Percentiles rank a stretch among this genome's conserved stretches.
These are phyloP conservation scores for Bombylius discolor DNA, from an alignment of 2,888 invertebrate species.

Conservation along the genomic window DNA sequence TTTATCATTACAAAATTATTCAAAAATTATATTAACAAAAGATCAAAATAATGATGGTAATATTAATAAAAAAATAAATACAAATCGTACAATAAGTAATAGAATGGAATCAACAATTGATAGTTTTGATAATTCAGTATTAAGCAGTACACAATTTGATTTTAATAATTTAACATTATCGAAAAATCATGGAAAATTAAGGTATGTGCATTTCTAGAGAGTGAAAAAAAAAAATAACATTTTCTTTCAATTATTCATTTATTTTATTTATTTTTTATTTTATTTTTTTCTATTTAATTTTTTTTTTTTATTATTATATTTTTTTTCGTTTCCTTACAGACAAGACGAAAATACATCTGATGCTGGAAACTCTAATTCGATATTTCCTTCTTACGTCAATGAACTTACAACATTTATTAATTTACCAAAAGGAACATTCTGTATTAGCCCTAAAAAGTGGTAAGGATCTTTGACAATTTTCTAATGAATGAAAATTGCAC, in stretches of 20 bases:
- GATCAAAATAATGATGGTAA: too few species aligned
- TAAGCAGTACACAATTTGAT: constrained; percentile 33
- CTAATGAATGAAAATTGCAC: too few species aligned
- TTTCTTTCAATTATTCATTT: not conserved
- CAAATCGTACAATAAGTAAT: not conserved
- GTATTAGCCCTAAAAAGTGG: too few species aligned
- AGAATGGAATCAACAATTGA: constrained; percentile 7
- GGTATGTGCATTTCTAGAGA: too few species aligned
- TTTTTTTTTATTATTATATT: too few species aligned
- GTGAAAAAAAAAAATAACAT: too few species aligned
- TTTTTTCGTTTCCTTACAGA: not conserved
- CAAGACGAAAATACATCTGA: constrained; percentile 7
- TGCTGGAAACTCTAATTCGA: constrained; percentile 3
- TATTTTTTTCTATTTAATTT: not conserved
- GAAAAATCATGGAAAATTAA: not conserved
- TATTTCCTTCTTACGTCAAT: constrained; percentile 23
- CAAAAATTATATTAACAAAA: too few species aligned
- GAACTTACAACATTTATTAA: constrained; percentile 20
- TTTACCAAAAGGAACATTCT: too few species aligned
- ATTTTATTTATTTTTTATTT: not conserved
- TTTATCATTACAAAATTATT: constrained; percentile 12
- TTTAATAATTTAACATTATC: constrained; percentile 24
- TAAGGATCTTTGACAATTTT: too few species aligned
- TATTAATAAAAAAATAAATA: not conserved
- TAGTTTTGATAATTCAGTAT: constrained; percentile 22